Evolutionary conservation across 2,888 invertebrate genomes (phyloP), one percentile per base, ranked within the genome.

Genomic region (Salpingus planirostris): DNA sequence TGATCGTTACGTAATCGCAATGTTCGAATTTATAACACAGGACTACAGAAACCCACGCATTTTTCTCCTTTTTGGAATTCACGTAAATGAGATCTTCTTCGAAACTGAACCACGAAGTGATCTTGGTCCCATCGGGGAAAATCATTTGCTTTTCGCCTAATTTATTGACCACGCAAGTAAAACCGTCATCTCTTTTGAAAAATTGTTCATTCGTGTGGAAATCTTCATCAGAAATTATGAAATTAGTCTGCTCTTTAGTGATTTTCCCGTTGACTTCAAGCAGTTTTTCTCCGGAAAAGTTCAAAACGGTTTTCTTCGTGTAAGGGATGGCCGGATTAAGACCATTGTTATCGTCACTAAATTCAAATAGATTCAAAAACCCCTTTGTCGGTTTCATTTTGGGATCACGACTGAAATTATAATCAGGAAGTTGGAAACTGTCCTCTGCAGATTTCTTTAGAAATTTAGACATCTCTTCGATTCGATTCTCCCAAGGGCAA

Each of bases 151-250:
- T 40, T 4, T 31, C 33, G 2, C 52, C 53, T 13, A 40, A 38
- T 34, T 37, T 39, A 13, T 48, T 36, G 6, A 50, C 36, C n/a
- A 42, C 27, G 26, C 47, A 41, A 13, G 31, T 36, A 31, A 55
- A 46, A 12, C 52, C 50, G 29, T 57, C 57, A 13, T 42, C 49
- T 34, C 57, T 43, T 30, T 53, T 53, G 30, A 36, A 50, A 13
- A 31, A 43, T 2, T 45, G 40, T 28, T 54, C 52, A 21, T 51
- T 46, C 7, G 43, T 36, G 13, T 39, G 35, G 26, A 47, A 50
- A 34, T 57, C 51, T 11, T 44, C 31, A 23, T 54, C 49, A 2
- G 29, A 24, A 2, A 31, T 11, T 12, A 46, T 37, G 26, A 47
- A 29, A 33, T 43, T 44, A n/a, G 42, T 10, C 31, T 47, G 48